Base-by-base conservation (phyloP, 1,140 invertebrate genomes). In the Belonocnema kinseyi region DNA sequence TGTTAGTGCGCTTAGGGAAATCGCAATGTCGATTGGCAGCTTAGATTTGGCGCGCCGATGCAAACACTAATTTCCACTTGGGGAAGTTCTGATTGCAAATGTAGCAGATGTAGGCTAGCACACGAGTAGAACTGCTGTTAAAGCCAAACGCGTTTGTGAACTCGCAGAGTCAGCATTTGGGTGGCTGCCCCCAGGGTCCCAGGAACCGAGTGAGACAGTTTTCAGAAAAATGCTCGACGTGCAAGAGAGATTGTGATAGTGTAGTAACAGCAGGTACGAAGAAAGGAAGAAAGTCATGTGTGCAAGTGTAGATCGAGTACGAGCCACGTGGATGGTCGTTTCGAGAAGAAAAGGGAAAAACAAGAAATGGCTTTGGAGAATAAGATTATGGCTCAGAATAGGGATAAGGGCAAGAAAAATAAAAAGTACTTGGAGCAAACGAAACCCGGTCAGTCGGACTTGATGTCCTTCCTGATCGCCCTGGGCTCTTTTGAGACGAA, bases 171-270 rank as follows among this genome's bases (percentile, higher is more conserved):
- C 85, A 85, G 85, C 86, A 79, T 83, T 82, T 85, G 82, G 82
- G 56, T 78, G 80, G 83, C 80, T 85, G 84, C 76, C 82, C 72
- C 79, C 72, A 72, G 54, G 74, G 77, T 80, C 74, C 79, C 72
- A 72, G 54, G 74, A 76, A 66, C 70, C 14, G 78, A 85, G 79
- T 74, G 84, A 86, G 85, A 86, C 66, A 77, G 79, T 81, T 84
- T 84, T 78, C 75, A 77, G 82, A 87, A 87, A 87, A 87, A 86
- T 87, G 85, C 82, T 84, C 80, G 81, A 80, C 84, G 82, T 70
- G 84, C 84, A 85, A 81, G 85, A 82, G 83, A 85, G 79, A 77
- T 80, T 76, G 81, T 75, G 77, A 75, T 66, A 77, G 75, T 77
- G 75, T 80, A 74, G 81, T 77, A 77, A 77, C 75, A 77, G 75